Conservation (phyloP, 2,113 vertebrate genomes). For the Ranitomeya imitator region DNA sequence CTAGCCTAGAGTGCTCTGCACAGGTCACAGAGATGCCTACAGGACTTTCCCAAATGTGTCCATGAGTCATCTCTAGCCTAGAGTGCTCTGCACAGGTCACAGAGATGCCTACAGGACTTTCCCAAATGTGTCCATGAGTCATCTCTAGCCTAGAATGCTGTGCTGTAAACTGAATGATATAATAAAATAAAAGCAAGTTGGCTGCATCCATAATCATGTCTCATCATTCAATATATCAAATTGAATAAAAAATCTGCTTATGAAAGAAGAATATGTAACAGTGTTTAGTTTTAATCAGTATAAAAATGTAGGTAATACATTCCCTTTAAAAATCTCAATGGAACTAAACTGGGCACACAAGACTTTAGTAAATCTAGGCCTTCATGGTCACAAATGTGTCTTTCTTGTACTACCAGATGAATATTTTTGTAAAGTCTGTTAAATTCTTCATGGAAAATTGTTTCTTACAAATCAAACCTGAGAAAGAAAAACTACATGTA, state of each 20-base stretch:
- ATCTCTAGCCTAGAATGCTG: too few relatives aligned
- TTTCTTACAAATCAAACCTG: neutral
- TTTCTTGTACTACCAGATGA: neutral
- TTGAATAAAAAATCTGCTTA: neutral
- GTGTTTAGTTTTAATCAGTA: too few relatives aligned
- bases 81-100: too few relatives aligned
- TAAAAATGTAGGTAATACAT: neutral
- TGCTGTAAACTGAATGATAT: too few relatives aligned
- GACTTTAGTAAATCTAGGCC: neutral
- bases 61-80: too few relatives aligned
- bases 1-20: too few relatives aligned
- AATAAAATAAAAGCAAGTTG: neutral
- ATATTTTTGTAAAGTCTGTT: neutral
- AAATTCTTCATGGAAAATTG: neutral
- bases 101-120: too few relatives aligned
- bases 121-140: too few relatives aligned
- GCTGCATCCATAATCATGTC: neutral
- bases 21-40: too few relatives aligned
- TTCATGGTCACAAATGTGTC: neutral
- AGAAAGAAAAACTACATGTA: constrained; percentile 26
- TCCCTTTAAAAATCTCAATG: neutral
- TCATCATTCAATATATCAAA: too few relatives aligned
- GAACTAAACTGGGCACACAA: neutral
- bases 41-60: too few relatives aligned
- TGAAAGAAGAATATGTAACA: neutral